These are phyloP conservation scores for Lagocephalus sceleratus DNA, from an alignment of 2,797 vertebrate species.

Conservation along the genomic window DNA sequence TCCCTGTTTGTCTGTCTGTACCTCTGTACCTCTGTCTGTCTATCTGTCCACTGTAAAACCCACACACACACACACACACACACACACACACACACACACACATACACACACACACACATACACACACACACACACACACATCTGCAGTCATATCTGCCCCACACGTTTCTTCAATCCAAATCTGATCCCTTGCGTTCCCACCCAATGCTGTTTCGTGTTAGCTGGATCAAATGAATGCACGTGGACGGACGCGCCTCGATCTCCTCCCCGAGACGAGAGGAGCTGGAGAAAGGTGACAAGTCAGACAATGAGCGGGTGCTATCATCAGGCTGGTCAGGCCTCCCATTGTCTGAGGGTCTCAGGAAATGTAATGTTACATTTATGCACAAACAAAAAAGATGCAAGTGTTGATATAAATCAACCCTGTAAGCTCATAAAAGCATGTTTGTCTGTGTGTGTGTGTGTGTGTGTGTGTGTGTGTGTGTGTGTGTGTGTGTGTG, in stretches of 20 bases:
- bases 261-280: constrained; percentile 3
- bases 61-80: not conserved
- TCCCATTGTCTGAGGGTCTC: constrained; percentile 45
- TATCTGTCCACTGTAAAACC: constrained; percentile 17
- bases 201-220: not conserved
- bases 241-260: not conserved
- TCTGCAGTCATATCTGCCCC: too few species aligned
- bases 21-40: constrained; percentile 7
- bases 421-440: constrained; percentile 2
- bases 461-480: constrained; percentile 13
- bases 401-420: constrained; percentile 49
- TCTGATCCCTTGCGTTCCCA: not conserved
- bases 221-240: not conserved
- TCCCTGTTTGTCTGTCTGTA: constrained; percentile 69
- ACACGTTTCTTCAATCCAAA: too few species aligned
- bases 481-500: constrained; percentile 10
- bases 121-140: too few species aligned
- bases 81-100: too few species aligned
- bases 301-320: constrained; percentile 32
- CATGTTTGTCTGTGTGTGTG: constrained; percentile 12
- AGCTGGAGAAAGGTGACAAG: constrained; percentile 22
- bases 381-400: constrained; percentile 53
- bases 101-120: too few species aligned
- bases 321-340: constrained; percentile 33
- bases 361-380: constrained; percentile 53